Base-by-base conservation (phyloP, 2,113 vertebrate genomes). In the Xiphophorus couchianus region DNA sequence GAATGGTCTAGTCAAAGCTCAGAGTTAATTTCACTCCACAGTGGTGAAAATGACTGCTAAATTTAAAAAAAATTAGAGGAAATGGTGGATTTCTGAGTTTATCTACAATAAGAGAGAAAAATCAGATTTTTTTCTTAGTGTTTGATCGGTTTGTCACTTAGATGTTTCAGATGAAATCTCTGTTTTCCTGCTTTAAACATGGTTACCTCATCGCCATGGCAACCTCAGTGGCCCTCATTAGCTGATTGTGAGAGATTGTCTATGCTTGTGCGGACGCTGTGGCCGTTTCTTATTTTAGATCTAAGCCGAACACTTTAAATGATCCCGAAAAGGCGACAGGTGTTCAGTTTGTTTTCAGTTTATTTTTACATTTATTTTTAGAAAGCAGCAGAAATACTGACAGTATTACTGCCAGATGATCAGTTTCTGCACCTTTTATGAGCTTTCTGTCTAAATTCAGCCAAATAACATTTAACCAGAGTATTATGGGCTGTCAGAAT, bases 171-270 rank as follows among this genome's bases (percentile, higher is more conserved):
- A 37, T 37, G 35, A 37, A 37, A 37, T 7, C 19, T 19, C 5
- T 9, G 22, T 25, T 54, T 8, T 54, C 7, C 19, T n/a, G 51
- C 51, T 54, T 54, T 54, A 25, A 27, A 54, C 66, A 51, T 39
- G 31, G 62, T 74, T 69, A 75, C 63, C 76, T 62, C 58, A 63
- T 82, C 76, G 39, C 85, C 75, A 83, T 31, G 81, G 77, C 68
- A 84, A 81, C 83, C 66, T 22, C 27, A 19, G 66, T 68, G 74
- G 68, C 62, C 74, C 60, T 76, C 39, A 67, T 74, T 63, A 76
- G 61, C 73, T 60, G 44, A 3, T 42, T 42, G 39, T 42, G 44
- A 19, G 60, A 29, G 44, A 33, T 42, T 60, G 22, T 63, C 27
- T 73, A 4, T n/a, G 10, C 37, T 27, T 60, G 30, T 62, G 69